Evolutionary conservation across 2,888 invertebrate species (phyloP).

Genomic region (Vanessa cardui): DNA sequence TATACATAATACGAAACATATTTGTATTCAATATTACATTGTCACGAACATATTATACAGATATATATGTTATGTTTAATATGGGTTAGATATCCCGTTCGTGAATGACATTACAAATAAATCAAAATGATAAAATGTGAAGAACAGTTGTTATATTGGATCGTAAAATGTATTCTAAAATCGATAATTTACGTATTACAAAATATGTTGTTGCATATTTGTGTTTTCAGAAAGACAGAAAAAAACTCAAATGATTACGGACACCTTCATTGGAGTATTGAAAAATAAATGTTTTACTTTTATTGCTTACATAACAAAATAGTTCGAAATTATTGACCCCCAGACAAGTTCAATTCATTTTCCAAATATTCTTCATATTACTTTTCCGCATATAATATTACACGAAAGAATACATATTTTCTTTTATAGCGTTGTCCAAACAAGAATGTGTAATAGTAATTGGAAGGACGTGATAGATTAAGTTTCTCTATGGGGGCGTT

Average conservation of each 20-base stretch:
- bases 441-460: slow-evolving; percentile 6
- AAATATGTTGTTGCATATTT: not conserved
- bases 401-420: not conserved
- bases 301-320: no score
- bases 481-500: not conserved
- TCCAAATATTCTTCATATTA: no score
- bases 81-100: slow-evolving; percentile 12
- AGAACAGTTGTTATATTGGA: not conserved
- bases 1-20: not conserved
- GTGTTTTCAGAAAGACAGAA: no score
- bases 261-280: no score
- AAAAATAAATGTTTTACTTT: no score
- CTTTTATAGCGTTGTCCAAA: slow-evolving; percentile 10
- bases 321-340: no score
- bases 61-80: not conserved
- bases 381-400: slow-evolving; percentile 11
- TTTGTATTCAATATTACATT: slow-evolving; percentile 9
- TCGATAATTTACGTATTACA: not conserved
- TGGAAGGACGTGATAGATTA: slow-evolving; percentile 8
- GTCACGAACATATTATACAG: slow-evolving; percentile 2
- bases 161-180: slow-evolving; percentile 1
- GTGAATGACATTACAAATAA: slow-evolving; percentile 9
- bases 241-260: no score
- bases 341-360: not conserved
- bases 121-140: slow-evolving; percentile 11